Base-by-base conservation (phyloP, 1,140 invertebrate species). In the Ctenoplectra terminalis region DNA sequence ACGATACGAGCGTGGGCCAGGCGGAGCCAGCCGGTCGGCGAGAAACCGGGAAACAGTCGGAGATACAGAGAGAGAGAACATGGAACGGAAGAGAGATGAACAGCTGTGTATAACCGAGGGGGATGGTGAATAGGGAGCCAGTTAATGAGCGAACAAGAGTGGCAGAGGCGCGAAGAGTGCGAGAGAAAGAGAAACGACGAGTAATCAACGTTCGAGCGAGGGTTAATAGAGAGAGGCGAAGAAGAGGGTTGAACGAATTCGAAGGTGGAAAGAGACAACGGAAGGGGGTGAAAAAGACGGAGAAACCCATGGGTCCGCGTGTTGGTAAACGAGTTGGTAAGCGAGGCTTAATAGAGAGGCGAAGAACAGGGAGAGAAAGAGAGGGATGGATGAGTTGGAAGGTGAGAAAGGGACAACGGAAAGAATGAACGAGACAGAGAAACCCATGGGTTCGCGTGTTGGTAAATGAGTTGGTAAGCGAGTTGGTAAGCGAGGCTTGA, bases 131-230 rank as follows among this genome's bases (percentile, higher is more conserved):
- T 54, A 54, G 77, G 31, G 56, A 72, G 34, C 7, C 26, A 54
- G 77, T 80, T 80, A 80, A 80, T 73, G 69, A 80, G 69, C 34
- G 46, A 37, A 40, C 54, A 17, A 31, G 56, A 0, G 37, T 20
- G n/a, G 1, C 17, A 23, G 46, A 17, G 31, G 15, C 0, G n/a
- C 13, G 46, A 23, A 52, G 15, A 61, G 63, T 52, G 20, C n/a
- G 56, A 15, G 64, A 23, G n/a, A 43, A 40, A 63, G 34, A 73
- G 77, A 70, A 29, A 29, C 31, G 43, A 13, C 34, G 4, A 34
- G 58, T 72, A 80, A 80, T 52, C 43, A 71, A 61, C n/a, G 56
- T n/a, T 8, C 43, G n/a, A 43, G 76, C 17, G n/a, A n/a, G 17
- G 46, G 67, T 79, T 67, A 71, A 82, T 58, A 48, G 37, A n/a